Evolutionary conservation across 2,888 invertebrate genomes (phyloP), one percentile per base, ranked within the genome.

Genomic region (Ophonus ardosiacus): DNA sequence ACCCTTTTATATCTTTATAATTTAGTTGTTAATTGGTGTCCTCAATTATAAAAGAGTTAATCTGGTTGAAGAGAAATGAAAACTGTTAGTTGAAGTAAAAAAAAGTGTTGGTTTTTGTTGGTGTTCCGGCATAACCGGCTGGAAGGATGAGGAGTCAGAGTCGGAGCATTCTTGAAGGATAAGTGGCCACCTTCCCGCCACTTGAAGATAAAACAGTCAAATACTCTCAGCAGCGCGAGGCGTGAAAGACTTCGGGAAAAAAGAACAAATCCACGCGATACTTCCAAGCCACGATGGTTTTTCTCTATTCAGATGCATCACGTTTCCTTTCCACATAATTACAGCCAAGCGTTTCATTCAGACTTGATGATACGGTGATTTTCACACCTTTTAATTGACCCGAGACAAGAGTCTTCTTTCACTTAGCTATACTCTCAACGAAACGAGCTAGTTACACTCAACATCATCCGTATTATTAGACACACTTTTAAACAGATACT

Each of bases 141-240:
- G 17, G 59, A 17, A 15, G 59, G 59, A 31, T 56, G 56, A 13
- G 13, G 56, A 56, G 1, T 15, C 59, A 17, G 63, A 18, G 63
- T 15, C 63, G 63, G 79, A 79, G 79, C 61, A 40, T 59, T 79
- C 79, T 79, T 79, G 31, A 61, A 79, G 79, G 59, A 79, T 79
- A 61, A 79, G 79, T 79, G 61, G 79, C 79, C 31, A 79, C 79
- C 59, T 74, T 68, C 13, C 38, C 38, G 15, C 59, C 79, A 79
- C 61, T 79, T 79, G 17, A 79, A 79, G 79, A 79, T 79, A 79
- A 79, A 79, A 79, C 79, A 79, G 79, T 79, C 79, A 79, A 79
- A 79, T 61, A 79, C 79, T 59, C 61, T 38, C 59, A 79, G 51
- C 24, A 3, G 31, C 79, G 38, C 31, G 2, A 13, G 79, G 57